These are phyloP conservation scores for Drosophila chauvacae DNA, from an alignment of 1,140 invertebrate genomes.

Conservation along the genomic window DNA sequence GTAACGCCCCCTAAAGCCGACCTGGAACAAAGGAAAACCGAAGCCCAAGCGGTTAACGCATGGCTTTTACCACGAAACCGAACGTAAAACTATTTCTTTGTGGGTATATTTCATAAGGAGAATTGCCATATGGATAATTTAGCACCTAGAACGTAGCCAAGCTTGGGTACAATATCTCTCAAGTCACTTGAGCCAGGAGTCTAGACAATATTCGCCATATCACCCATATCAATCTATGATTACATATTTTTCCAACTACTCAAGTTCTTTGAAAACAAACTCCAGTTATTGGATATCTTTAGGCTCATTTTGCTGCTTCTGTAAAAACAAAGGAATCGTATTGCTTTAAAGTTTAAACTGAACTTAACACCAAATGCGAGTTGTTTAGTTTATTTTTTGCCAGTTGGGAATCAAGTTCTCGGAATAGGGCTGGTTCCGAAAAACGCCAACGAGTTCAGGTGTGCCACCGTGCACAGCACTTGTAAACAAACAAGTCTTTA, in stretches of 20 bases:
- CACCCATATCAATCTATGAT: not conserved
- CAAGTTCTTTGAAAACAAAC: not conserved
- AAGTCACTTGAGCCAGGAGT: too few species aligned
- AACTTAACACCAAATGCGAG: slow-evolving; percentile 2
- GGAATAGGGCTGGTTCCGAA: slow-evolving; percentile 1
- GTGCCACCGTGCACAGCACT: not conserved
- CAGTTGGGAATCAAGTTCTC: slow-evolving; percentile 6
- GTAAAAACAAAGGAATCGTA: not conserved
- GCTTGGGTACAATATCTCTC: not conserved
- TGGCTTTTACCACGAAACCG: slow-evolving; percentile 9
- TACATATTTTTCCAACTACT: not conserved
- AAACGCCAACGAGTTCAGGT: slow-evolving; percentile 6
- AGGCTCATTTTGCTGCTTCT: too few species aligned
- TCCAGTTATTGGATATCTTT: not conserved
- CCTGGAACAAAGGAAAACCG: slow-evolving; percentile 26
- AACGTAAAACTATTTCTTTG: slow-evolving; percentile 17
- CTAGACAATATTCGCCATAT: not conserved
- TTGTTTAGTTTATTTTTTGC: not conserved
- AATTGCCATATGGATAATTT: not conserved
- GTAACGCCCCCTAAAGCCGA: slow-evolving; percentile 34
- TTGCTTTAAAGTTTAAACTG: not conserved
- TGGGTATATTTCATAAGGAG: not conserved
- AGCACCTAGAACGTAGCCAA: not conserved
- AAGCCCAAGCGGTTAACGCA: not conserved
- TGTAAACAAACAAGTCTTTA: slow-evolving; percentile 10